These are phyloP conservation scores for Phanerotoma sp. DNA, from an alignment of 2,888 invertebrate species.

Conservation along the genomic window DNA sequence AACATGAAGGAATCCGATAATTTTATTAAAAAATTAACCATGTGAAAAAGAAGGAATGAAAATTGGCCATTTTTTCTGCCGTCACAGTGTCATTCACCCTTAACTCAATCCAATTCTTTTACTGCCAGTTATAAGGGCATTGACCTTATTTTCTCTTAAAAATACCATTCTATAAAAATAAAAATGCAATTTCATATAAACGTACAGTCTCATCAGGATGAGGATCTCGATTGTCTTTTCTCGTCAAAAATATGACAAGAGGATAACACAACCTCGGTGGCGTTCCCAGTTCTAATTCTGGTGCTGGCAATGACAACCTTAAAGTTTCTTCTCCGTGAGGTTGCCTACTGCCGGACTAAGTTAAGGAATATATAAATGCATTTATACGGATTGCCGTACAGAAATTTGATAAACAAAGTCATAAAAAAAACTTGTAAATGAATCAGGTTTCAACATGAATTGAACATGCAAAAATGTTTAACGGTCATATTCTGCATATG, in stretches of 20 bases:
- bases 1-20: too few relatives aligned
- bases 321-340: slow-evolving; percentile 69
- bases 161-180: too few relatives aligned
- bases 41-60: too few relatives aligned
- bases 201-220: slow-evolving; percentile 78
- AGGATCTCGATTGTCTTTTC: slow-evolving; percentile 65
- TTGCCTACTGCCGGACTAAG: slow-evolving; percentile 60
- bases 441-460: background rate
- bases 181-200: background rate
- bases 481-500: too few relatives aligned
- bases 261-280: slow-evolving; percentile 77
- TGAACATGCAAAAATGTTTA: too few relatives aligned
- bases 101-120: too few relatives aligned
- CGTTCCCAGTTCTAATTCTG: slow-evolving; percentile 68
- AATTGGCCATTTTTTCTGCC: too few relatives aligned
- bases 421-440: background rate
- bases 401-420: background rate
- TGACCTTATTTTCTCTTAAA: too few relatives aligned
- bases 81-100: too few relatives aligned
- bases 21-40: too few relatives aligned
- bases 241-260: slow-evolving; percentile 72
- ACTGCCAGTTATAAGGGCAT: too few relatives aligned
- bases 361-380: slow-evolving; percentile 44
- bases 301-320: slow-evolving; percentile 64
- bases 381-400: too few relatives aligned